phyloP scores from a whole-genome alignment of 64 coral and sea anemone species.

The Platygyra sinensis region DNA sequence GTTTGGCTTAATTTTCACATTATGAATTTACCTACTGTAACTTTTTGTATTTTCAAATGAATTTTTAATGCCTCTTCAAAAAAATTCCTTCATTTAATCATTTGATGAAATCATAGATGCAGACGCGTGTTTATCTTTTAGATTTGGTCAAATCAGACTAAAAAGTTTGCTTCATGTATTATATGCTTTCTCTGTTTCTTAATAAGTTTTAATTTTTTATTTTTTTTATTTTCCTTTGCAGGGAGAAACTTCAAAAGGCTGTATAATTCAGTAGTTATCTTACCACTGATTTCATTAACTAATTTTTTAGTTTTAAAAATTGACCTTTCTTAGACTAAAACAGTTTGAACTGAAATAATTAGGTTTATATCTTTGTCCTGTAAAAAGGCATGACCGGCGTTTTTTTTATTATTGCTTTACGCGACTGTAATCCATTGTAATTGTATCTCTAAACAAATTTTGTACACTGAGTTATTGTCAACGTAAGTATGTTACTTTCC shows the following conservation, averaged over 20 bases:
- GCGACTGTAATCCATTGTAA: background rate
- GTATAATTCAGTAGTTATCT: conserved; percentile 27
- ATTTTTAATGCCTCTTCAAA: too few relatives aligned
- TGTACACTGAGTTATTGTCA: background rate
- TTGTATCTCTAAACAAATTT: conserved; percentile 15
- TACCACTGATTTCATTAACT: background rate
- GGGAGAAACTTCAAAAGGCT: conserved; percentile 32
- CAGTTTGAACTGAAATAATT: background rate
- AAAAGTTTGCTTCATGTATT: too few relatives aligned
- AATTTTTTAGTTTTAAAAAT: background rate
- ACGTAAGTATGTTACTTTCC: background rate
- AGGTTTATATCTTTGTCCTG: conserved; percentile 34
- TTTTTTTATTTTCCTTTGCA: background rate
- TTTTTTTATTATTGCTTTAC: background rate
- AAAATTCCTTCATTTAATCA: too few relatives aligned
- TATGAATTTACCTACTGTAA: too few relatives aligned
- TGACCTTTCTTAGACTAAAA: background rate
- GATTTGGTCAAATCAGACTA: too few relatives aligned
- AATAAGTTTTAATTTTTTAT: too few relatives aligned
- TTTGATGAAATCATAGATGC: too few relatives aligned
- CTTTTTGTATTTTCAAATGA: too few relatives aligned
- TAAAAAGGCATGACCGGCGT: background rate
- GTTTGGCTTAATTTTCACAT: too few relatives aligned
- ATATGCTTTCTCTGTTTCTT: background rate
- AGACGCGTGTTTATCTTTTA: too few relatives aligned